Evolutionary conservation across 2,888 invertebrate species (phyloP), one percentile per base, ranked within the genome.

Genomic region (Drosophila atroscutellata): DNA sequence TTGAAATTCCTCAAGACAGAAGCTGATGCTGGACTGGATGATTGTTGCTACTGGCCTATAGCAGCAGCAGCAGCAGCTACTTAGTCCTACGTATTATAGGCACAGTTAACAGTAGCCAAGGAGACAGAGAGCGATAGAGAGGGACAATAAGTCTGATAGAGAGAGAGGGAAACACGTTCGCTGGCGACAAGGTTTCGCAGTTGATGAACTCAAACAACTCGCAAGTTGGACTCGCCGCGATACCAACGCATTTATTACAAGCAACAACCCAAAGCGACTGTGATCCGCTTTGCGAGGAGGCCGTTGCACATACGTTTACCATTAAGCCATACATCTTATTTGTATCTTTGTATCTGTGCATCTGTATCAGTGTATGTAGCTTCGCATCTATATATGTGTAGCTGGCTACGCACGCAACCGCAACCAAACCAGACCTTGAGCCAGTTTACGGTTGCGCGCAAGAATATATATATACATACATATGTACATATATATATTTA

Each of bases 361-460:
- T 34, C 26, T 37, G 55, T 26, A 37, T 45, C 45, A 32, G 32
- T 32, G n/a, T 30, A 30, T 69, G 64, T 72, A 79, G 26, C 37
- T 37, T n/a, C 26, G 24, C 36, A 30, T 52, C 15, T 37, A 47
- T 64, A 42, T 61, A 32, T 69, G 30, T 64, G 26, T 32, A 20
- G 24, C 6, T 47, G 65, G 68, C 61, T 65, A 76, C 63, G 72
- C 81, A 79, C 64, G 68, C 80, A 72, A 85, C 74, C 81, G 55
- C 72, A 75, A 70, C 64, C 60, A 77, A 88, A 88, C 83, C 90
- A 87, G 90, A 87, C 86, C 89, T 90, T 90, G 90, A 86, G 86
- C 86, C 90, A 87, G 89, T 87, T 87, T 82, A 77, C 71, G 73
- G 70, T 76, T 79, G 81, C 63, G 72, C 66, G 63, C 77, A 77